These are phyloP conservation scores for Cheumatopsyche charites DNA, from an alignment of 1,140 invertebrate species.

Conservation along the genomic window DNA sequence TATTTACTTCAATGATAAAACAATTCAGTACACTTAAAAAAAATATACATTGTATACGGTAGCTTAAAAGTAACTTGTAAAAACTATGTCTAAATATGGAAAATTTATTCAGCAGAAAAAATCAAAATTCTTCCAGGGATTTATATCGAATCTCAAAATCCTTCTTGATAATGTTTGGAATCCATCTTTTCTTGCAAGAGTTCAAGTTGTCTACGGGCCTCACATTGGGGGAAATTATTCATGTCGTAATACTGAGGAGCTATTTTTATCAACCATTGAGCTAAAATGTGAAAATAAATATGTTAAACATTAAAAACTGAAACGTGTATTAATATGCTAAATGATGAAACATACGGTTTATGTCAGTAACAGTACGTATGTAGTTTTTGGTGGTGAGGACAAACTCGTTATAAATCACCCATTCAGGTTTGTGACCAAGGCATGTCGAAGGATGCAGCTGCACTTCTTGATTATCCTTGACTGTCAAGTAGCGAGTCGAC, in stretches of 20 bases:
- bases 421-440: slow-evolving; percentile 98
- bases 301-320: not conserved
- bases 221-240: slow-evolving; percentile 96
- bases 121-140: no score
- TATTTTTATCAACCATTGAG: slow-evolving; percentile 92
- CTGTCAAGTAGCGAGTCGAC: slow-evolving; percentile 96
- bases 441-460: slow-evolving; percentile 99
- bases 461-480: slow-evolving; percentile 99
- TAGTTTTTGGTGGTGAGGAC: slow-evolving; percentile 99
- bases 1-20: no score
- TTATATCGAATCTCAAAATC: slow-evolving; percentile 66
- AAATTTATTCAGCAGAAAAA: not conserved
- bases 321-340: slow-evolving; percentile 17
- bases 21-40: not conserved
- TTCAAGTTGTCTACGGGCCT: slow-evolving; percentile 93
- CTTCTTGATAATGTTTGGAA: slow-evolving; percentile 85
- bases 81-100: not conserved
- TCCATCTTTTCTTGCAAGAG: slow-evolving; percentile 82
- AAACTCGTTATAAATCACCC: slow-evolving; percentile 99
- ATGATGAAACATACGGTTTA: slow-evolving; percentile 83
- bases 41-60: slow-evolving; percentile 7
- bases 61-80: not conserved
- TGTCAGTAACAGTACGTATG: slow-evolving; percentile 97
- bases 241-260: slow-evolving; percentile 99
- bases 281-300: slow-evolving; percentile 62